phyloP scores from a whole-genome alignment of 2,113 vertebrate species.

The Chaetura pelagica region DNA sequence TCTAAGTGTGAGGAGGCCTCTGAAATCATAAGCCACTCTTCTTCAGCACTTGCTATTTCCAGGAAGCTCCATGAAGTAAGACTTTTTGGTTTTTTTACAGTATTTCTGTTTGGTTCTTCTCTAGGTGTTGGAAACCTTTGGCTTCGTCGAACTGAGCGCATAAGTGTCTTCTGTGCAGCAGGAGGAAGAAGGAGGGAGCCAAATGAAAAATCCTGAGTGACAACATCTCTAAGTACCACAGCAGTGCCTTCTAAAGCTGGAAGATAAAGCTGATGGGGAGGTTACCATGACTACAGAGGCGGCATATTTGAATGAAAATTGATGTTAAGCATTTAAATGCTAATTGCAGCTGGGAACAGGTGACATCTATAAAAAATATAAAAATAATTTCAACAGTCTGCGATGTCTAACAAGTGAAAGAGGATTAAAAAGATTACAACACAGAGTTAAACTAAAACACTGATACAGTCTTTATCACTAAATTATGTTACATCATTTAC shows the following conservation, averaged over 20 bases:
- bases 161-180: not conserved
- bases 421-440: not conserved
- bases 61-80: not conserved
- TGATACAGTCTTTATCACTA: not conserved
- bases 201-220: constrained; percentile 18
- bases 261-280: constrained; percentile 28
- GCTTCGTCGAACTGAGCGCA: not conserved
- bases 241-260: constrained; percentile 61
- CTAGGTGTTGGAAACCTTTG: not conserved
- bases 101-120: not conserved
- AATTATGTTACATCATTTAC: not conserved
- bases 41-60: not conserved
- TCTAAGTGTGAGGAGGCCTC: not conserved
- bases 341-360: constrained; percentile 63
- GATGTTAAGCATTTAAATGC: constrained; percentile 71
- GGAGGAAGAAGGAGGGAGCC: not conserved
- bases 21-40: not conserved
- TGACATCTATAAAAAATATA: constrained; percentile 37
- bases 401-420: not conserved
- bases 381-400: constrained; percentile 6
- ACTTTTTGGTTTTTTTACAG: not conserved
- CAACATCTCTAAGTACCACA: constrained; percentile 17
- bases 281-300: constrained; percentile 78
- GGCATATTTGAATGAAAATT: constrained; percentile 78
- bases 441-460: not conserved